Conservation (phyloP, 2,888 invertebrate species). For the Monopis laevigella region DNA sequence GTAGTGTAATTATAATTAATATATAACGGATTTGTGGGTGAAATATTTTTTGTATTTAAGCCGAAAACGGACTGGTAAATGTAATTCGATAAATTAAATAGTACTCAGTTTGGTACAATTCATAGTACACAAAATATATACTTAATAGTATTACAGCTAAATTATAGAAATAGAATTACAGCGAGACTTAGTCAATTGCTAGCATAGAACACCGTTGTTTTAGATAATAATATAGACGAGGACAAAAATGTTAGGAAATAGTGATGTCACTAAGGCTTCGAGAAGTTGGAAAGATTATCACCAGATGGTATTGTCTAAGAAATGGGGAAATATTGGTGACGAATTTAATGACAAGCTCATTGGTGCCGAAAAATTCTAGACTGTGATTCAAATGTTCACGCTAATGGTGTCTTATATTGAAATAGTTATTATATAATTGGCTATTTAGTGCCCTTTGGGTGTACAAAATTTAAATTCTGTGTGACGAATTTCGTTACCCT, state of each 20-base stretch:
- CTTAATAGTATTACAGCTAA: conserved; percentile 1
- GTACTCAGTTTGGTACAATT: conserved; percentile 52
- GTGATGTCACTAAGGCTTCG: no score
- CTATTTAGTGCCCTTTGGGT: conserved; percentile 23
- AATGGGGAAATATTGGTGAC: conserved; percentile 36
- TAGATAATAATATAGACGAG: conserved; percentile 6
- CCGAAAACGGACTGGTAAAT: conserved; percentile 9
- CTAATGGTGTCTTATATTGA: conserved; percentile 67
- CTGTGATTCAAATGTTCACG: conserved; percentile 67
- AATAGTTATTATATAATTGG: conserved; percentile 65
- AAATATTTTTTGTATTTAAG: conserved; percentile 1
- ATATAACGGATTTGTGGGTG: neutral
- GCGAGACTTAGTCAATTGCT: conserved; percentile 56
- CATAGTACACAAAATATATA: neutral
- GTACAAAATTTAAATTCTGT: no score
- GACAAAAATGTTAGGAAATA: conserved; percentile 3
- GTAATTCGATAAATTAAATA: conserved; percentile 4
- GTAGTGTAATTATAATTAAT: neutral
- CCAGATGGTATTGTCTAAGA: no score
- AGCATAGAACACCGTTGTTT: conserved; percentile 44
- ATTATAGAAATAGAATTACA: conserved; percentile 2
- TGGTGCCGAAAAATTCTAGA: conserved; percentile 65
- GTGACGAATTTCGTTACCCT: no score
- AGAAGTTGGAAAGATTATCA: no score
- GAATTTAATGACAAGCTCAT: conserved; percentile 57